Evolutionary conservation across 2,888 invertebrate species (phyloP), one percentile per base, ranked within the genome.

Genomic region (Ophion costatus): DNA sequence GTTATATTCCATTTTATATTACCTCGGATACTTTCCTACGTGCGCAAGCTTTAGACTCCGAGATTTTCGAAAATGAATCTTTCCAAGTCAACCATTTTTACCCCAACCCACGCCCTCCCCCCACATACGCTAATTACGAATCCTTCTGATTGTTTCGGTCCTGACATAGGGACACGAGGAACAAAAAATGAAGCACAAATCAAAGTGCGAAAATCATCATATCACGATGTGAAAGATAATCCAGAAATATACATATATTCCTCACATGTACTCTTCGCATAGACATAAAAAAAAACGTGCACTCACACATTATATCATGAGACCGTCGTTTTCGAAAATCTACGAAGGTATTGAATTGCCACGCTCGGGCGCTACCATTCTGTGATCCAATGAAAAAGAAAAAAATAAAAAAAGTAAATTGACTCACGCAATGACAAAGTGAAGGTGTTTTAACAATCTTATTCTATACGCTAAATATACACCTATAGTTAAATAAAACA

Each of bases 321-420:
- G 29, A 75, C 74, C 74, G 64, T 88, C 88, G 88, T 90, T 91
- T 90, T 90, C 90, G 89, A 89, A 85, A 83, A 89, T 90, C 88
- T 89, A 80, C 86, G 87, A 86, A 83, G 86, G 86, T 77, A 89
- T 86, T 88, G 89, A 88, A 88, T 90, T 89, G 90, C 89, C 90
- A 90, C 86, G 91, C 91, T 92, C 91, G 91, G 89, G 91, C 91
- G 91, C 91, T 92, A 92, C 90, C 88, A 90, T 91, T 92, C 92
- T 92, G 92, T 92, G 91, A 92, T 92, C 89, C 89, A 90, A 90
- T 83, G 84, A 89, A 89, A 89, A 86, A 77, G 82, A 80, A 88
- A 51, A 74, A 83, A 83, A 20, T 10, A 74, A 22, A 51, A 14
- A 20, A 71, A 63, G 61, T n/a, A 78, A 74, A 83, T 70, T 42